These are phyloP conservation scores for Marcusenius ussheri DNA, from an alignment of 2,113 vertebrate species.

Conservation along the genomic window DNA sequence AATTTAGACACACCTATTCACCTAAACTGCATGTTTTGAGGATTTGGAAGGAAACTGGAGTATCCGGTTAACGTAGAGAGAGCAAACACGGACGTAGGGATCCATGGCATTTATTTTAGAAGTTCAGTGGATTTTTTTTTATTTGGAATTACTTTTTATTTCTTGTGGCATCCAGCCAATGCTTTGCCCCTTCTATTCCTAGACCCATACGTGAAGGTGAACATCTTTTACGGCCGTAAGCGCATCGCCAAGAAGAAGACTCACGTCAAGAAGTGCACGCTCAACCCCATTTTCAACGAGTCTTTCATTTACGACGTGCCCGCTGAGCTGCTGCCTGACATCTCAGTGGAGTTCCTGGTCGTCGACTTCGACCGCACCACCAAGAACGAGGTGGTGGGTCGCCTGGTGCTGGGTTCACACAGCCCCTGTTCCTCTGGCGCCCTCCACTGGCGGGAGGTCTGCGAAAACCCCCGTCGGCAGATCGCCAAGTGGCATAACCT, in stretches of 20 bases:
- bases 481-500: conserved; percentile 92
- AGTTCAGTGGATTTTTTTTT: background rate
- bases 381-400: conserved; percentile 86
- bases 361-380: conserved; percentile 95
- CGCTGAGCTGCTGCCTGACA: conserved; percentile 74
- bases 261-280: conserved; percentile 93
- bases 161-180: background rate
- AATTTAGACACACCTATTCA: background rate
- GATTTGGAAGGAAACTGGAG: background rate
- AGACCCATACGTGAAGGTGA: conserved; percentile 97
- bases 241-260: conserved; percentile 98
- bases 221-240: conserved; percentile 88
- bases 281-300: conserved; percentile 93
- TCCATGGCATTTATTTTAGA: background rate
- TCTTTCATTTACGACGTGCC: conserved; percentile 96
- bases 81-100: background rate
- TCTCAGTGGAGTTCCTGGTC: conserved; percentile 89
- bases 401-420: conserved; percentile 79
- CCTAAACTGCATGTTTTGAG: background rate
- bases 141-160: background rate
- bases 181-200: conserved; percentile 24
- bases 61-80: background rate
- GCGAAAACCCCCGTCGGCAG: conserved; percentile 75
- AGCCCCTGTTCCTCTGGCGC: conserved; percentile 64
- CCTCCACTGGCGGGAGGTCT: conserved; percentile 85